Percentiles rank a stretch among this genome's conserved stretches.
Conservation (phyloP, 2,797 vertebrate genomes). For the Arctocebus calabarensis region DNA sequence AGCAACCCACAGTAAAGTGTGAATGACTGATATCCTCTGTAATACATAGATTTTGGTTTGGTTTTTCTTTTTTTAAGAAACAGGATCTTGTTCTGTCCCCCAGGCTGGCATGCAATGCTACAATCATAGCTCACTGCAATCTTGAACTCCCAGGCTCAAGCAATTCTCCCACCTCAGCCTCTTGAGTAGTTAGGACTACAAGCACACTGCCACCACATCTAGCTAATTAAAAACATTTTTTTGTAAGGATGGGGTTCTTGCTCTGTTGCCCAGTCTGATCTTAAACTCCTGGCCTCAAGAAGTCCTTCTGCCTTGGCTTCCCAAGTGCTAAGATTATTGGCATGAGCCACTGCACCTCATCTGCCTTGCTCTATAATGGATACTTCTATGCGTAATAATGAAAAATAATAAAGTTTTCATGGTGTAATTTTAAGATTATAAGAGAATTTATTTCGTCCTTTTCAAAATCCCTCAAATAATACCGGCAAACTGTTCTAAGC, state of each 20-base stretch:
- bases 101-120: not conserved
- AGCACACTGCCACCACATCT: not conserved
- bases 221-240: not conserved
- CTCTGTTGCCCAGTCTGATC: not conserved
- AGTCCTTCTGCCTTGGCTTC: not conserved
- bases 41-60: not conserved
- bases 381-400: not conserved
- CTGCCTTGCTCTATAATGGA: not conserved
- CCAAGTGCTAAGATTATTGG: not conserved
- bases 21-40: not conserved
- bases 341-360: not conserved
- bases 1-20: not conserved
- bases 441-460: not conserved
- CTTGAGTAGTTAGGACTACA: not conserved
- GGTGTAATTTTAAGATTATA: not conserved
- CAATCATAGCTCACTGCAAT: not conserved
- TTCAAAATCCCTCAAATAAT: slow-evolving; percentile 30
- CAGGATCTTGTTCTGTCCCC: not conserved
- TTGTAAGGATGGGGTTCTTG: not conserved
- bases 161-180: not conserved
- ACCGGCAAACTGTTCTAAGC: not conserved
- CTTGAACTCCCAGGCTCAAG: not conserved
- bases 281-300: not conserved
- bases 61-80: not conserved
- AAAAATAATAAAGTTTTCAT: not conserved